phyloP scores from a whole-genome alignment of 2,888 invertebrate species.

The Drosophila mimetica region DNA sequence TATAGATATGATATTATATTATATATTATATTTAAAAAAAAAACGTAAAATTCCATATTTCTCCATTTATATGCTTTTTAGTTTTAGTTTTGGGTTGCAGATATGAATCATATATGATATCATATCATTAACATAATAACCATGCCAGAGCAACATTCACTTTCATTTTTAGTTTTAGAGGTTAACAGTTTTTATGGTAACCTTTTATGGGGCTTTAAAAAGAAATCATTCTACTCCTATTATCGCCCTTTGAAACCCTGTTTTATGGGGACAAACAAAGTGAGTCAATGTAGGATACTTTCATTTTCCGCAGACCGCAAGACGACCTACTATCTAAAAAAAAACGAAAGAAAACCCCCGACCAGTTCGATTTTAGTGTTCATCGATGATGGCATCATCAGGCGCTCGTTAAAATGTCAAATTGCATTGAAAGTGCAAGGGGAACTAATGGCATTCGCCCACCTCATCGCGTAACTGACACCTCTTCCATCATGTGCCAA shows the following conservation, averaged over 20 bases:
- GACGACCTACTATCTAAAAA: slow-evolving; percentile 26
- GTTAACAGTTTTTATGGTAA: neutral
- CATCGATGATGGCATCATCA: slow-evolving; percentile 46
- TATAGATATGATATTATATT: too few relatives aligned
- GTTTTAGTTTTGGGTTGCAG: too few relatives aligned
- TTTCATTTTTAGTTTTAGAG: neutral
- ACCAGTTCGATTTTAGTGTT: slow-evolving; percentile 25
- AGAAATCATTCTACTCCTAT: neutral
- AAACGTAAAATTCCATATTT: too few relatives aligned
- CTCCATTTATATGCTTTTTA: too few relatives aligned
- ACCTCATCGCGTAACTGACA: slow-evolving; percentile 30
- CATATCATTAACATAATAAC: too few relatives aligned
- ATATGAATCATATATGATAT: too few relatives aligned
- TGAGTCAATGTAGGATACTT: slow-evolving; percentile 20
- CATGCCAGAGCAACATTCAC: too few relatives aligned
- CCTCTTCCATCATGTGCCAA: slow-evolving; percentile 4
- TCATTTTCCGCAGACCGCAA: slow-evolving; percentile 23
- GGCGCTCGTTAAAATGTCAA: slow-evolving; percentile 45
- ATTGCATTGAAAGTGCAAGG: slow-evolving; percentile 47
- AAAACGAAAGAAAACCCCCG: neutral
- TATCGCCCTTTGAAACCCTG: slow-evolving; percentile 9
- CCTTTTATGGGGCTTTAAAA: slow-evolving; percentile 3
- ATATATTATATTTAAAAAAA: too few relatives aligned
- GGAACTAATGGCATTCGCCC: slow-evolving; percentile 24
- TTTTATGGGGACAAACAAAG: slow-evolving; percentile 27